Conservation (phyloP, 2,113 vertebrate genomes). For the Macrotus californicus region DNA sequence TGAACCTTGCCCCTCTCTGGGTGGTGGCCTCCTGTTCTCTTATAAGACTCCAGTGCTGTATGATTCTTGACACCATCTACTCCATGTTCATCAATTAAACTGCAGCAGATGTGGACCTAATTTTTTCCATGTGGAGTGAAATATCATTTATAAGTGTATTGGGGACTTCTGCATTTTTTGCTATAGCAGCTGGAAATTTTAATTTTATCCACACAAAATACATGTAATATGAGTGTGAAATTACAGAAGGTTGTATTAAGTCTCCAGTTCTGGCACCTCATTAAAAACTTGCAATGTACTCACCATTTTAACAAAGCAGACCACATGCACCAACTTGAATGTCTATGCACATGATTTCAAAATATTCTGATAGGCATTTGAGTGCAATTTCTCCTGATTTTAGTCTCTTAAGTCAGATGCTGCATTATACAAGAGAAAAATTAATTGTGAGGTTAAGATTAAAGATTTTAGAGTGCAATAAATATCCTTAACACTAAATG, state of each 20-base stretch:
- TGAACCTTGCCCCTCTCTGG: background rate
- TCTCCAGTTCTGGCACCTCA: slow-evolving; percentile 42
- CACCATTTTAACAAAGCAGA: background rate
- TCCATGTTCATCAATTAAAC: background rate
- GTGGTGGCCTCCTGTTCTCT: slow-evolving; percentile 18
- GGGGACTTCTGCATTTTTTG: slow-evolving; percentile 14
- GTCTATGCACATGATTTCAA: background rate
- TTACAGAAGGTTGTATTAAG: slow-evolving; percentile 45
- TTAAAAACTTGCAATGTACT: slow-evolving; percentile 48
- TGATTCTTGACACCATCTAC: slow-evolving; percentile 42
- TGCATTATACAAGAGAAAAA: background rate
- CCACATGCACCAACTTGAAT: background rate
- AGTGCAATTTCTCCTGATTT: background rate
- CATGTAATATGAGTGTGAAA: slow-evolving; percentile 41
- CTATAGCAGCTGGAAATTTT: slow-evolving; percentile 54
- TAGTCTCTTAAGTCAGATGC: background rate
- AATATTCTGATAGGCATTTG: background rate
- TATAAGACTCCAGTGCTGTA: background rate
- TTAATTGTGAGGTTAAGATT: background rate
- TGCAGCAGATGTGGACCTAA: slow-evolving; percentile 43
- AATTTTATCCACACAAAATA: slow-evolving; percentile 50
- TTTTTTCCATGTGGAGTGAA: slow-evolving; percentile 51
- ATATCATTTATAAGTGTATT: slow-evolving; percentile 28
- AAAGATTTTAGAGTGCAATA: slow-evolving; percentile 23
- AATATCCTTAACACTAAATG: background rate